Conservation (phyloP, 2,113 vertebrate genomes). For the Thalassoma bifasciatum region DNA sequence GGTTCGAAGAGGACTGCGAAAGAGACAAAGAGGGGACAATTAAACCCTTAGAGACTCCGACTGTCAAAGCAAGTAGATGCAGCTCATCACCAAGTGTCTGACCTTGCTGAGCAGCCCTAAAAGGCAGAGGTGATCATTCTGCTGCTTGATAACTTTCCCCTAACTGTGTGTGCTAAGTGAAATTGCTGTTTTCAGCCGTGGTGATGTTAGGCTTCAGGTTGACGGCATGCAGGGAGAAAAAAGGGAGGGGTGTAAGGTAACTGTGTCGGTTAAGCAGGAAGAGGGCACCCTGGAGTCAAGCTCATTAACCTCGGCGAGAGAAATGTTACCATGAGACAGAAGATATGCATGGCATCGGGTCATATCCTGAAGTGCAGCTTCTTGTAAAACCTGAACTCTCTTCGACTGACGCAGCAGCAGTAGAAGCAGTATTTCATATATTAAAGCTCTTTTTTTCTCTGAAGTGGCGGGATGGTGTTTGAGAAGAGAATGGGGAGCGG, state of each 20-base stretch:
- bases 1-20: slow-evolving; percentile 79
- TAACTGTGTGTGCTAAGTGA: slow-evolving; percentile 63
- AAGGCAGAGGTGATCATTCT: slow-evolving; percentile 86
- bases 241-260: slow-evolving; percentile 57
- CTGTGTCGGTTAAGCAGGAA: slow-evolving; percentile 57
- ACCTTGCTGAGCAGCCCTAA: slow-evolving; percentile 89
- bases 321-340: slow-evolving; percentile 71
- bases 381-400: slow-evolving; percentile 72
- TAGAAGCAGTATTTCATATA: slow-evolving; percentile 64
- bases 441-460: slow-evolving; percentile 64
- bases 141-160: slow-evolving; percentile 84
- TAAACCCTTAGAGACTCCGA: slow-evolving; percentile 88
- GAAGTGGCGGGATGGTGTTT: slow-evolving; percentile 45
- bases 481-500: slow-evolving; percentile 49
- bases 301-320: slow-evolving; percentile 77
- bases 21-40: slow-evolving; percentile 88
- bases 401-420: slow-evolving; percentile 71
- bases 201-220: slow-evolving; percentile 43
- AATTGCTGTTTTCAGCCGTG: slow-evolving; percentile 60
- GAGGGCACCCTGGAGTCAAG: slow-evolving; percentile 70
- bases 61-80: slow-evolving; percentile 87
- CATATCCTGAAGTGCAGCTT: slow-evolving; percentile 72
- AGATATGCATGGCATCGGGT: slow-evolving; percentile 65
- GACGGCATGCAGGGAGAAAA: slow-evolving; percentile 59
- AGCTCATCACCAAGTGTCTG: slow-evolving; percentile 84